Evolutionary conservation across 2,888 invertebrate genomes (phyloP), one percentile per base, ranked within the genome.

Genomic region (Scaptomyza parva): DNA sequence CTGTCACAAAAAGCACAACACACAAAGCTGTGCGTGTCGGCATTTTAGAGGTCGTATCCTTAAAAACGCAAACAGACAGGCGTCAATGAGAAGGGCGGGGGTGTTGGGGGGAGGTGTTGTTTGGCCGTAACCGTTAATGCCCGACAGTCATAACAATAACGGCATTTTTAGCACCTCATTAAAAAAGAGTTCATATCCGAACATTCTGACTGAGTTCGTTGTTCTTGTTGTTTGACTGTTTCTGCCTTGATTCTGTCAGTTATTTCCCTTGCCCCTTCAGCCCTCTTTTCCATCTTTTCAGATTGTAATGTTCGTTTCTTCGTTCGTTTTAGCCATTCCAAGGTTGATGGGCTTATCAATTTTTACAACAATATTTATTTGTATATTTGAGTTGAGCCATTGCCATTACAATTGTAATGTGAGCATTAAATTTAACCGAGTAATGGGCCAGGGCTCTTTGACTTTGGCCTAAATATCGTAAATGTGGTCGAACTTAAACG

Each of bases 81-180:
- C n/a, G n/a, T n/a, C n/a, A n/a, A n/a, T n/a, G n/a, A n/a, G n/a
- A n/a, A n/a, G n/a, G n/a, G n/a, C 11, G 6, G 20, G 18, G 33
- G 53, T 9, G 26, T 0, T 0, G 47, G n/a, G 9, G 0, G 17
- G 8, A 47, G n/a, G 11, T 18, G 11, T 20, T 18, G 11, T 20
- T 35, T 14, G 50, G 24, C 63, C 41, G 70, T 60, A 63, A 52
- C 62, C 70, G 62, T 77, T 76, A 69, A 63, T 79, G 70, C 70
- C 75, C 69, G 63, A 68, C 78, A 81, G 85, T 79, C 87, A 86
- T 88, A 86, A 83, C 72, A 84, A 88, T 84, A 81, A 78, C 77
- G 71, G 77, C 77, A 84, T 86, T 86, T 88, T 88, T 89, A 88
- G 88, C 88, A 89, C 88, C 88, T 88, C 89, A 88, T 88, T 88